These are phyloP conservation scores for Microchirus variegatus DNA, from an alignment of 2,797 vertebrate genomes.

Conservation along the genomic window DNA sequence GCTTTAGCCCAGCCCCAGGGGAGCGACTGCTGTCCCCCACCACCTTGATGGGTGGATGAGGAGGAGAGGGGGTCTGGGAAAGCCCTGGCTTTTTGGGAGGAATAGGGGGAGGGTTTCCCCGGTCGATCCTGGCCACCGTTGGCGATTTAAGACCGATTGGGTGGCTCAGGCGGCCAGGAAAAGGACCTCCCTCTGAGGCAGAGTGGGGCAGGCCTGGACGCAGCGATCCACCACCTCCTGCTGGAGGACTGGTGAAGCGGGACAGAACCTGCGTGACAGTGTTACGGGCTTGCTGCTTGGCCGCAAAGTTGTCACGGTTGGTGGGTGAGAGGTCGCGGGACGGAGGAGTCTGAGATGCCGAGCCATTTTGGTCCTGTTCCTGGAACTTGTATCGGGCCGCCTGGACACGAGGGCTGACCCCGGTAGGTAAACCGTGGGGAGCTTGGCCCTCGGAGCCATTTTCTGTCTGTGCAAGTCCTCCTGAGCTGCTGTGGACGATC, in stretches of 20 bases:
- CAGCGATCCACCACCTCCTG: slow-evolving; percentile 65
- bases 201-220: slow-evolving; percentile 86
- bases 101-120: slow-evolving; percentile 97
- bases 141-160: slow-evolving; percentile 90
- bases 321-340: slow-evolving; percentile 93
- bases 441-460: slow-evolving; percentile 86
- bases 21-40: slow-evolving; percentile 88
- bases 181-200: slow-evolving; percentile 85
- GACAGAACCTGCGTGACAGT: slow-evolving; percentile 97
- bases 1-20: slow-evolving; percentile 85
- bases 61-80: slow-evolving; percentile 94
- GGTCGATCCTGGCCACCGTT: slow-evolving; percentile 89
- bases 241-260: slow-evolving; percentile 93
- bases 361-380: slow-evolving; percentile 98
- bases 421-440: slow-evolving; percentile 82
- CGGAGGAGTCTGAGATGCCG: slow-evolving; percentile 90
- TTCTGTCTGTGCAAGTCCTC: slow-evolving; percentile 78
- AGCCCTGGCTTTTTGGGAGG: slow-evolving; percentile 99
- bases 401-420: slow-evolving; percentile 92
- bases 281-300: slow-evolving; percentile 96
- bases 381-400: slow-evolving; percentile 97
- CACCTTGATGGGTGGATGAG: slow-evolving; percentile 93
- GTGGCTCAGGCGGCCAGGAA: slow-evolving; percentile 83
- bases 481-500: slow-evolving; percentile 72
- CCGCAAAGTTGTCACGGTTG: slow-evolving; percentile 92